Evolutionary conservation across 2,888 invertebrate species (phyloP).

Genomic region (Acanthoscelides obtectus): DNA sequence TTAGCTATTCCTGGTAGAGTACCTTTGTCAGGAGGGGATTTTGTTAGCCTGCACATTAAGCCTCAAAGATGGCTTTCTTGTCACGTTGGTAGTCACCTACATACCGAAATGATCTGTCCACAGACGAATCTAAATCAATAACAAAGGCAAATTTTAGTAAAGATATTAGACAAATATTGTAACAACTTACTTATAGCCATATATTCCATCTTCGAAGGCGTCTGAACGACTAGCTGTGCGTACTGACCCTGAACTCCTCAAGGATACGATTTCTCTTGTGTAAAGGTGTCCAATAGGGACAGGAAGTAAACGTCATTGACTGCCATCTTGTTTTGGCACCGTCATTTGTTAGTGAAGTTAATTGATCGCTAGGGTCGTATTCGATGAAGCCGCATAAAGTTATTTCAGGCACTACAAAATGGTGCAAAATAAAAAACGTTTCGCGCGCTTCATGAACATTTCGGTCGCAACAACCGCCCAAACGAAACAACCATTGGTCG

Average conservation of each 20-base stretch:
- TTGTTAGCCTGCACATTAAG: conserved; percentile 10
- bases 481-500: no score
- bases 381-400: conserved; percentile 5
- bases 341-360: conserved; percentile 56
- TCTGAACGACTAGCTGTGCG: conserved; percentile 73
- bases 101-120: conserved; percentile 67
- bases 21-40: conserved; percentile 49
- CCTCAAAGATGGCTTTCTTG: conserved; percentile 33
- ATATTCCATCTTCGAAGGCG: conserved; percentile 65
- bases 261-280: no score
- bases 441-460: no score
- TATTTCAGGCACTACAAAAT: no score
- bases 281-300: no score
- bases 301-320: no score
- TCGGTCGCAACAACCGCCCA: no score
- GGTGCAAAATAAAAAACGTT: no score
- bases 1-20: conserved; percentile 48
- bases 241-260: no score
- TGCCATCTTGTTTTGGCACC: no score
- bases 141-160: background rate
- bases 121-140: conserved; percentile 62
- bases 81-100: conserved; percentile 44
- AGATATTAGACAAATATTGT: background rate
- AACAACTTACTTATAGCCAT: conserved; percentile 48
- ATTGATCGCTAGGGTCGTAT: background rate